Conservation (phyloP, 2,113 vertebrate genomes). For the Telmatochromis bifrenatus region DNA sequence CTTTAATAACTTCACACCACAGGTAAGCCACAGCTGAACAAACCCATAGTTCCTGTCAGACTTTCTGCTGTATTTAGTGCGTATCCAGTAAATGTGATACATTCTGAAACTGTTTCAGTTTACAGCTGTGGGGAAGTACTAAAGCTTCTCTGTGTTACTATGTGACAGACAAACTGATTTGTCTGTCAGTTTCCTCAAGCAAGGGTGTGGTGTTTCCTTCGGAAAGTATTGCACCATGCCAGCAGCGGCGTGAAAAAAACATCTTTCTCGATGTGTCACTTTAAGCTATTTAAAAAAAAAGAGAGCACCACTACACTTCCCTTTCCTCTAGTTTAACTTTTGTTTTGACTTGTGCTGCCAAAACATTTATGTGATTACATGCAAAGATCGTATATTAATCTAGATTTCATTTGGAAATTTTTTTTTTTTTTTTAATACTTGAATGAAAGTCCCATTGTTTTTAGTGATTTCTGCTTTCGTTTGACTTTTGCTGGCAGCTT, state of each 20-base stretch:
- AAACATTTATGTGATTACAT: not conserved
- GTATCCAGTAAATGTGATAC: not conserved
- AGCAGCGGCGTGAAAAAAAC: not conserved
- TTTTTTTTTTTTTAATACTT: not conserved
- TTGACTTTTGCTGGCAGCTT: not conserved
- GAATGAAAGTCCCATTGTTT: not conserved
- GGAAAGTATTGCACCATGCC: not conserved
- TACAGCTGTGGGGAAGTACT: not conserved
- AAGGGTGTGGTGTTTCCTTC: constrained; percentile 20
- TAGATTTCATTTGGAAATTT: not conserved
- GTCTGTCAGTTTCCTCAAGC: not conserved
- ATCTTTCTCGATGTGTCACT: not conserved
- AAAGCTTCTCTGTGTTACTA: not conserved
- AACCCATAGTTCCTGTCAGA: not conserved
- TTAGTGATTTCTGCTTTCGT: not conserved
- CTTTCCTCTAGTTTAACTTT: not conserved
- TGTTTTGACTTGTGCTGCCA: not conserved
- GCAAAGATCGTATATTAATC: not conserved
- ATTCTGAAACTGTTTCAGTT: not conserved
- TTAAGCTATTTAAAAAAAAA: not conserved
- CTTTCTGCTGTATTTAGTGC: not conserved
- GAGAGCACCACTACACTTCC: not conserved
- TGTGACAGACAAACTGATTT: not conserved
- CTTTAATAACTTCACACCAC: not conserved
- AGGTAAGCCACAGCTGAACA: not conserved